Evolutionary conservation across 2,113 vertebrate species (phyloP).

Genomic region (Rhombomys opimus): DNA sequence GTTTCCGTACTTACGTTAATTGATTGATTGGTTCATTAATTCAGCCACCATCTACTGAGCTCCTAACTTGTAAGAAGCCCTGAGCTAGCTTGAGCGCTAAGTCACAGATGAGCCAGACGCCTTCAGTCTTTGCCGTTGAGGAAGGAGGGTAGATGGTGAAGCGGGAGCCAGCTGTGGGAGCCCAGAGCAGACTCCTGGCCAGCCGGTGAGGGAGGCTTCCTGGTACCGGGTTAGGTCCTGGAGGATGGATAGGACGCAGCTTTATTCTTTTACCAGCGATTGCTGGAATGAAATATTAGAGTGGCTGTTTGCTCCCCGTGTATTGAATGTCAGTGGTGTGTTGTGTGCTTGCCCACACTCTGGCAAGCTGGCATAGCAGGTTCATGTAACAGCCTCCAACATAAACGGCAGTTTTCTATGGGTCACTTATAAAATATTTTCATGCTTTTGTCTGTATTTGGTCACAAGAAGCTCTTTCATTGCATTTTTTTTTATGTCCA

Average conservation of each 20-base stretch:
- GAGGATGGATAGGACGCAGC: not conserved
- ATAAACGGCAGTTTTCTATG: slow-evolving; percentile 46
- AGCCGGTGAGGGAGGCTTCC: not conserved
- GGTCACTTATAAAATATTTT: slow-evolving; percentile 69
- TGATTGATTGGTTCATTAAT: slow-evolving; percentile 34
- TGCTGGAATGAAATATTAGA: slow-evolving; percentile 45
- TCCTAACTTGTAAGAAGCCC: not conserved
- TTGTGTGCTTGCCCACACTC: slow-evolving; percentile 35
- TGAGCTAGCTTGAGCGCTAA: not conserved
- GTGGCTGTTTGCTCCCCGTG: not conserved
- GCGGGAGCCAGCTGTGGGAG: not conserved
- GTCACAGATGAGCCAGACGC: not conserved
- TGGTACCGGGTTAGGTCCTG: slow-evolving; percentile 1
- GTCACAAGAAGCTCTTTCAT: slow-evolving; percentile 46
- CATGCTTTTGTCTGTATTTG: slow-evolving; percentile 28
- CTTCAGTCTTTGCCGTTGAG: not conserved
- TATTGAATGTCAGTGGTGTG: not conserved
- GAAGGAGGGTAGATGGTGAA: not conserved
- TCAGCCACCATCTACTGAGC: slow-evolving; percentile 39
- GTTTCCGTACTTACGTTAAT: slow-evolving; percentile 1
- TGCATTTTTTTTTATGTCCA: slow-evolving; percentile 34
- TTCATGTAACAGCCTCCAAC: slow-evolving; percentile 31
- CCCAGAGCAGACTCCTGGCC: not conserved
- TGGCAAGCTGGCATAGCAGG: slow-evolving; percentile 28
- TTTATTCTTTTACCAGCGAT: slow-evolving; percentile 31